Evolutionary conservation across 2,888 invertebrate genomes (phyloP).

Genomic region (Lepidochitona cinerea): DNA sequence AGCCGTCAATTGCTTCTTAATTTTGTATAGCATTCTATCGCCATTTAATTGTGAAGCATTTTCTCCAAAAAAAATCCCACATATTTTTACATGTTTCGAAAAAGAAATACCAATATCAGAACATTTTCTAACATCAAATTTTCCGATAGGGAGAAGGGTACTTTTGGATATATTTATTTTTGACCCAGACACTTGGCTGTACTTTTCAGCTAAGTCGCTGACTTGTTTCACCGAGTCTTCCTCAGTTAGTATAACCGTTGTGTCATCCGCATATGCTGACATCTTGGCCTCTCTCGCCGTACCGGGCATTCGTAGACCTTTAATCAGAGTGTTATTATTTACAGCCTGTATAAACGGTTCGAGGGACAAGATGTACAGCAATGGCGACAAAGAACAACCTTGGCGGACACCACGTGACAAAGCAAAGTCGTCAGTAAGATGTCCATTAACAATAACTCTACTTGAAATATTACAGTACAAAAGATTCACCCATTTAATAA

Average conservation of each 20-base stretch:
- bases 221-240: conserved; percentile 5
- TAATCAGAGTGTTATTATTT: neutral
- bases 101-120: neutral
- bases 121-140: neutral
- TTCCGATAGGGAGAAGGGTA: conserved; percentile 10
- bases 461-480: too few relatives aligned
- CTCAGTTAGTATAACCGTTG: conserved; percentile 7
- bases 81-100: neutral
- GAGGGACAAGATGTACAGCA: neutral
- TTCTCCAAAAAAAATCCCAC: neutral
- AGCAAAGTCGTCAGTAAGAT: neutral
- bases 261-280: conserved; percentile 17
- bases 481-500: too few relatives aligned
- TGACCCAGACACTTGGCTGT: conserved; percentile 22
- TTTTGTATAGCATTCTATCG: neutral
- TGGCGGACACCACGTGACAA: conserved; percentile 9
- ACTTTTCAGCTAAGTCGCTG: neutral
- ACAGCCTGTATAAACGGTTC: neutral
- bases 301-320: conserved; percentile 22
- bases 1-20: neutral
- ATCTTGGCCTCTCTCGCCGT: conserved; percentile 2
- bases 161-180: conserved; percentile 29
- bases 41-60: neutral
- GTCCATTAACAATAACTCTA: neutral
- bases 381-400: conserved; percentile 4